Base-by-base conservation (phyloP, 2,797 vertebrate species). In the Girardinus metallicus region DNA sequence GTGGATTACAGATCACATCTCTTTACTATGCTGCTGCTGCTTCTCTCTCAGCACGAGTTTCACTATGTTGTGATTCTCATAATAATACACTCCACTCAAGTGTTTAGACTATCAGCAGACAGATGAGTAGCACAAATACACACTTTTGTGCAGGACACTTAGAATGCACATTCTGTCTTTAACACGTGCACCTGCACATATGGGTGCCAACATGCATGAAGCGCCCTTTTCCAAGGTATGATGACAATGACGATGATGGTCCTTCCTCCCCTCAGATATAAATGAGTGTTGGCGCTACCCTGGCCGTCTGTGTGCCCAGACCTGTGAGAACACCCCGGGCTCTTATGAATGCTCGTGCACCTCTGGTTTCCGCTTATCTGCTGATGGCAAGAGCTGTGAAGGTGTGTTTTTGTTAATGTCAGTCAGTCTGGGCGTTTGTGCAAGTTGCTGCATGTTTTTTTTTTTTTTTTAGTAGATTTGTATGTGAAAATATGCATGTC, bases 271-370 rank as follows among this genome's bases (percentile, higher is more conserved):
- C 73, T 81, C 95, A 99, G 99, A 99, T 80, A 92, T 99, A 80
- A 98, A 99, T 0, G 99, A 99, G 92, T 99, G 99, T 91, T 99
- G 98, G 98, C 95, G 95, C 29, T 98, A 97, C 81, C 97, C 97
- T 0, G 97, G 98, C 2, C 97, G 97, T 36, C 92, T 99, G 81
- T 99, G 99, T 92, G 97, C 98, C 91, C 98, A 99, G 93, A 98
- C 96, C 0, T 99, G 99, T 53, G 98, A 99, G 92, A 99, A 99
- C 95, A 99, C 97, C 11, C 95, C 93, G 0, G 99, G 99, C 76
- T 99, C 99, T 83, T 99, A 98, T 87, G 95, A 96, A 79, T 99
- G 99, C 83, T 94, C 97, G 72, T 99, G 99, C 53, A 97, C 97
- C 78, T 84, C 94, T 0, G 99, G 99, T 49, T 99, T 99, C 94